Percentiles rank a stretch among this genome's conserved stretches.
Evolutionary conservation across 1,140 invertebrate genomes (phyloP).

Genomic region (Argopecten irradians): DNA sequence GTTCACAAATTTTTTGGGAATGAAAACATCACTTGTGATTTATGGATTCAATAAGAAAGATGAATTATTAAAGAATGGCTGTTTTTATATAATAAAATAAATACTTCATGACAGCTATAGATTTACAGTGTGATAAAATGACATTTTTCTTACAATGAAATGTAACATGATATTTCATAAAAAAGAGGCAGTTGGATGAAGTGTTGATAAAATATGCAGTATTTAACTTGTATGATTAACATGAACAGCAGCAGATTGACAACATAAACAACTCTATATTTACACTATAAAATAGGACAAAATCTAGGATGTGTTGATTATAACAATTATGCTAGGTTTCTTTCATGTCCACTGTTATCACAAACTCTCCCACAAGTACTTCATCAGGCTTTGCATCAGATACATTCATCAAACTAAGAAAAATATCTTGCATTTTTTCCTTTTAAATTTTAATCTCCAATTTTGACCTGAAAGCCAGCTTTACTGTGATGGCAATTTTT

Average conservation of each 20-base stretch:
- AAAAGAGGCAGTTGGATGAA: constrained; percentile 10
- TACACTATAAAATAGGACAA: constrained; percentile 23
- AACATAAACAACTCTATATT: constrained; percentile 17
- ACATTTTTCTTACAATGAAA: constrained; percentile 26
- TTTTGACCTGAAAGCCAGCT: background rate
- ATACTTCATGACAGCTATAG: constrained; percentile 38
- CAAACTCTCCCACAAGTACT: background rate
- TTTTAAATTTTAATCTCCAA: background rate
- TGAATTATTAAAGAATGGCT: constrained; percentile 36
- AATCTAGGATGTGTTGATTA: background rate
- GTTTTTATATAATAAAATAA: constrained; percentile 45
- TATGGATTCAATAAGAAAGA: constrained; percentile 34
- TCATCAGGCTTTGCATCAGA: background rate
- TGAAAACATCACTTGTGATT: constrained; percentile 44
- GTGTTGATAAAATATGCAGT: constrained; percentile 20
- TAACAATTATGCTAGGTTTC: background rate
- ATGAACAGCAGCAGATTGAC: constrained; percentile 14
- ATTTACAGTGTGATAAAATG: constrained; percentile 30
- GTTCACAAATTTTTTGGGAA: constrained; percentile 34
- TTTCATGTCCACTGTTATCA: background rate
- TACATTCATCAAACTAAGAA: constrained; percentile 10
- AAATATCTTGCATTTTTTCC: background rate
- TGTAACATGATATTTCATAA: constrained; percentile 2
- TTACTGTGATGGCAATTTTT: background rate
- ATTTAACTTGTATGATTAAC: background rate